Evolutionary conservation across 64 coral and sea anemone species (phyloP).

Genomic region (Actinia tenebrosa): DNA sequence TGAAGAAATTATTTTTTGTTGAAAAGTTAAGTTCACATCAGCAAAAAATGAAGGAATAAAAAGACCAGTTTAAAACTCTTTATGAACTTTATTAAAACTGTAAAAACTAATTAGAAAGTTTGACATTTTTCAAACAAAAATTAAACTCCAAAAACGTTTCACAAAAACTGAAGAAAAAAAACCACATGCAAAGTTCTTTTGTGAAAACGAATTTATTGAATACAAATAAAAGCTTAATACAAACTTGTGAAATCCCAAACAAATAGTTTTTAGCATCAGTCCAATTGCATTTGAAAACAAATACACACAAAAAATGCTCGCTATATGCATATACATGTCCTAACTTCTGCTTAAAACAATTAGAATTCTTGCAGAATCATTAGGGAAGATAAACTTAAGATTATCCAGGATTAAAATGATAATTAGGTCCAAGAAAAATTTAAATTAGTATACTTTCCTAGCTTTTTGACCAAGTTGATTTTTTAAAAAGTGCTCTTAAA

Average conservation of each 20-base stretch:
- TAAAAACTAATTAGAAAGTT: background rate
- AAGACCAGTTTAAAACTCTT: background rate
- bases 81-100: background rate
- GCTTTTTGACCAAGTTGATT: background rate
- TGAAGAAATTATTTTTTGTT: background rate
- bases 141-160: background rate
- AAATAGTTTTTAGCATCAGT: background rate
- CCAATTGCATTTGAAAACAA: background rate
- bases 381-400: background rate
- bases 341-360: background rate
- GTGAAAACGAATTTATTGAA: conserved; percentile 9
- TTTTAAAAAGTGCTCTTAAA: background rate
- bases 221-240: conserved; percentile 6
- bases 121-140: background rate
- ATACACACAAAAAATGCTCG: background rate
- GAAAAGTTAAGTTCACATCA: background rate
- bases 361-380: background rate
- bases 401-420: background rate
- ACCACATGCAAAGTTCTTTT: background rate
- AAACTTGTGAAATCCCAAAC: background rate
- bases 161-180: conserved; percentile 5
- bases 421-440: background rate
- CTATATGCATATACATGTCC: background rate
- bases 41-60: background rate
- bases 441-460: background rate